These are phyloP conservation scores for Ostrea edulis DNA, from an alignment of 1,140 invertebrate species.

Conservation along the genomic window DNA sequence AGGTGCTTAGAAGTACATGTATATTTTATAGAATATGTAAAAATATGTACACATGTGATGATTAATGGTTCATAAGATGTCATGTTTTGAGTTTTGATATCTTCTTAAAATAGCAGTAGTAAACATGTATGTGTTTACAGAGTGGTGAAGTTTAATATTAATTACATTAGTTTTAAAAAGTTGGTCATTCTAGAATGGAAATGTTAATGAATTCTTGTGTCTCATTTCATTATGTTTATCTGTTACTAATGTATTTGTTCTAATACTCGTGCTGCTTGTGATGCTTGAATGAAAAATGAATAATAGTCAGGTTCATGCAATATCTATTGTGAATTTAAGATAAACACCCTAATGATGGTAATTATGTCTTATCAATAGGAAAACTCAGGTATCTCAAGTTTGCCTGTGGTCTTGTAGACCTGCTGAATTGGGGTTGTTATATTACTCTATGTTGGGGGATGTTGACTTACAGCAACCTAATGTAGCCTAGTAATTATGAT, in stretches of 20 bases:
- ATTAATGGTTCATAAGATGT: no score
- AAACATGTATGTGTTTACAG: no score
- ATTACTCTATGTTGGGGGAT: no score
- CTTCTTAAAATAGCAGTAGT: no score
- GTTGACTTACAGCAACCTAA: no score
- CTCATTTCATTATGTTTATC: not conserved
- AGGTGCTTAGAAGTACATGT: no score
- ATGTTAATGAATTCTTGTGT: not conserved
- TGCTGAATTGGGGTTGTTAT: not conserved
- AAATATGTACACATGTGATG: no score
- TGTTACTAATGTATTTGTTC: not conserved
- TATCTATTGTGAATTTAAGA: not conserved
- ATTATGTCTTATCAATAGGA: conserved; percentile 8
- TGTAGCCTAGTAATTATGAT: no score
- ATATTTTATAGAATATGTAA: no score
- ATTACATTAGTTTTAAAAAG: no score
- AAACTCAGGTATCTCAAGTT: not conserved
- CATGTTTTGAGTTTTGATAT: no score
- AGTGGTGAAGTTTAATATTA: no score
- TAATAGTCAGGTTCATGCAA: not conserved
- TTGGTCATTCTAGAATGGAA: not conserved
- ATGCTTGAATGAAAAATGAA: not conserved
- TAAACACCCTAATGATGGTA: conserved; percentile 9
- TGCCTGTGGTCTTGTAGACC: conserved; percentile 3
- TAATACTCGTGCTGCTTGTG: not conserved